These are phyloP conservation scores for Apostichopus leukothele DNA, from an alignment of 53 echinoderm and acorn worm genomes.

Conservation along the genomic window DNA sequence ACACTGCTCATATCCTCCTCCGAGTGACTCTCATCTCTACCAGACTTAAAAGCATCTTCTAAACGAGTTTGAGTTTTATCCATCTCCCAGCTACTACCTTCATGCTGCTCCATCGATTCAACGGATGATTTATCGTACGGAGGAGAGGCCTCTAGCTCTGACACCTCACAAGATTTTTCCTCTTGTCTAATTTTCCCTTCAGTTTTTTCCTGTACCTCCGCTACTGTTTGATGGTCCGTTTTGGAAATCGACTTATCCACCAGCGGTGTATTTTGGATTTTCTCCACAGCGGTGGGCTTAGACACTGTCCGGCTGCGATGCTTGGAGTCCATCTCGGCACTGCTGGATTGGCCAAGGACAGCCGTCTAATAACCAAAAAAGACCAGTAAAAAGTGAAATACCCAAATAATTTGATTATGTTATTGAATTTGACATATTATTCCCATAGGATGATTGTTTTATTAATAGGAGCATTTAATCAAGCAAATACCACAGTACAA, in stretches of 20 bases:
- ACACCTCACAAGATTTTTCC: neutral
- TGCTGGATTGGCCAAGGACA: neutral
- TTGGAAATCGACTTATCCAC: neutral
- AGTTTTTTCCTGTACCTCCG: neutral
- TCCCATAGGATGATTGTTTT: constrained; percentile 32
- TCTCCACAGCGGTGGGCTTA: neutral
- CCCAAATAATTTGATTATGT: neutral
- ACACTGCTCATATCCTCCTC: neutral
- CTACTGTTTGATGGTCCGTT: neutral
- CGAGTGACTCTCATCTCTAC: neutral
- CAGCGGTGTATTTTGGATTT: neutral
- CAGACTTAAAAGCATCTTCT: neutral
- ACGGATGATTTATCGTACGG: neutral
- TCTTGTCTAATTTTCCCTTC: neutral
- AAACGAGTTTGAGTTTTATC: neutral
- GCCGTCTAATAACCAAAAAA: neutral
- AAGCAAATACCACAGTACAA: neutral
- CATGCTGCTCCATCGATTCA: neutral
- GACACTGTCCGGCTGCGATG: neutral
- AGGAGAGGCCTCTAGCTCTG: neutral
- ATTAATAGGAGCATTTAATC: constrained; percentile 20
- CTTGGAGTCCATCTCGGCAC: neutral
- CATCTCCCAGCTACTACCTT: neutral
- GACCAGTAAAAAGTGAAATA: neutral
- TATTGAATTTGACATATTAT: neutral